A percentile compares a stretch with the other conserved stretches of the same genome.
Conservation (phyloP, 2,797 vertebrate genomes). For the Chelonia mydas region DNA sequence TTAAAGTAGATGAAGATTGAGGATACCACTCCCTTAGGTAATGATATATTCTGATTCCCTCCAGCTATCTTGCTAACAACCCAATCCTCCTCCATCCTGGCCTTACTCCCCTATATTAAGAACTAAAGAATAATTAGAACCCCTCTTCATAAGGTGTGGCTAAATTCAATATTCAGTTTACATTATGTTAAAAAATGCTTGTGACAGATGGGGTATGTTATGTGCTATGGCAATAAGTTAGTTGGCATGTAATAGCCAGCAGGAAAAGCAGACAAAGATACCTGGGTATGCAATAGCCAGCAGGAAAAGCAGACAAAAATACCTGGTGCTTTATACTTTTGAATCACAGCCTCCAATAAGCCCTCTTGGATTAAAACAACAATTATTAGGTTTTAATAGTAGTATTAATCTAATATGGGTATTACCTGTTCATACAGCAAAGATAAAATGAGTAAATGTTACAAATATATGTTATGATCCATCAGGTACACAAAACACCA, state of each 20-base stretch:
- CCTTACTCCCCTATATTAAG: conserved; percentile 52
- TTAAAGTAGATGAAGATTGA: conserved; percentile 78
- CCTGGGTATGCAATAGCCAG: not conserved
- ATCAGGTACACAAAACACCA: not conserved
- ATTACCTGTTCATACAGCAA: not conserved
- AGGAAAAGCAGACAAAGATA: conserved; percentile 62
- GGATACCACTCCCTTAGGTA: conserved; percentile 71
- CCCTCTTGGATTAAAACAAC: not conserved
- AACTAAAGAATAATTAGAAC: conserved; percentile 70
- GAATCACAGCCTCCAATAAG: conserved; percentile 42
- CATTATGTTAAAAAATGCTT: conserved; percentile 68
- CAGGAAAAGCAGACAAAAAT: conserved; percentile 23
- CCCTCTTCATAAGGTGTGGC: conserved; percentile 57
- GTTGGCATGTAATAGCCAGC: conserved; percentile 30
- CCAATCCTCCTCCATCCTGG: conserved; percentile 53
- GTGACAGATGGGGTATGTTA: conserved; percentile 64
- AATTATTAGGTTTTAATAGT: not conserved
- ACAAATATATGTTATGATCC: not conserved
- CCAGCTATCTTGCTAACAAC: conserved; percentile 75
- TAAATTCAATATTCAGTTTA: conserved; percentile 72
- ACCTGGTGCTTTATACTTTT: not conserved
- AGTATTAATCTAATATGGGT: not conserved
- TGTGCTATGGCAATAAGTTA: conserved; percentile 57
- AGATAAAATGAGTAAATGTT: not conserved
- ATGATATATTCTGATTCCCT: conserved; percentile 76